Evolutionary conservation across 2,888 invertebrate genomes (phyloP), one percentile per base, ranked within the genome.

Genomic region (Ornithoptera alexandrae): DNA sequence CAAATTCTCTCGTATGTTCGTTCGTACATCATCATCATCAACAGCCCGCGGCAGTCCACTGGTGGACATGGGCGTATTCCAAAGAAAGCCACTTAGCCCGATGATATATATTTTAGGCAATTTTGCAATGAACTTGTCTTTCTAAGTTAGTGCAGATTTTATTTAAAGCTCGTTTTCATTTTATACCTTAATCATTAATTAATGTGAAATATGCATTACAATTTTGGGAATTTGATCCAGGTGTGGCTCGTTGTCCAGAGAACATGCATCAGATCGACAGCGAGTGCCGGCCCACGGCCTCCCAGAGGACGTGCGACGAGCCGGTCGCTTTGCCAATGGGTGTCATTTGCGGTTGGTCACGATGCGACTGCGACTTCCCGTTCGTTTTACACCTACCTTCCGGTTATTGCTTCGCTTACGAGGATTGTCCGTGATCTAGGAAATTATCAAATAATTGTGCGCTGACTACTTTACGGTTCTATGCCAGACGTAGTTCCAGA

Each of bases 351-450:
- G 82, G 83, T 72, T 90, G 89, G 90, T 85, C 88, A 68, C 81
- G 92, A 0, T 92, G 91, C 75, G 92, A 91, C 74, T 91, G 91
- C 80, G 90, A 91, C 74, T 90, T 90, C 61, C 90, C 92, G 0
- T 84, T 89, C 67, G 92, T 92, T 0, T 73, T 90, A 6, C 92
- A 92, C 67, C 76, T 83, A 4, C 67, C 81, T 2, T 91, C 92
- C 0, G 90, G 91, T 0, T 90, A 88, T 73, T 91, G 92, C 78
- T 91, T 91, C 76, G 74, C 80, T 5, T 88, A 82, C 62, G 90
- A 90, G 80, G 92, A 90, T 77, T 92, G 90, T 72, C 90, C 90
- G 3, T 82, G 39, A 64, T 22, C 24, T 17, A 62, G 46, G 30
- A 39, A 20, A 39, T 10, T n/a, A 18, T 30, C 22, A 30, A 17